Percentiles rank a stretch among this genome's conserved stretches.
Conservation (phyloP, 2,888 invertebrate genomes). For the Eugnorisma glareosa region DNA sequence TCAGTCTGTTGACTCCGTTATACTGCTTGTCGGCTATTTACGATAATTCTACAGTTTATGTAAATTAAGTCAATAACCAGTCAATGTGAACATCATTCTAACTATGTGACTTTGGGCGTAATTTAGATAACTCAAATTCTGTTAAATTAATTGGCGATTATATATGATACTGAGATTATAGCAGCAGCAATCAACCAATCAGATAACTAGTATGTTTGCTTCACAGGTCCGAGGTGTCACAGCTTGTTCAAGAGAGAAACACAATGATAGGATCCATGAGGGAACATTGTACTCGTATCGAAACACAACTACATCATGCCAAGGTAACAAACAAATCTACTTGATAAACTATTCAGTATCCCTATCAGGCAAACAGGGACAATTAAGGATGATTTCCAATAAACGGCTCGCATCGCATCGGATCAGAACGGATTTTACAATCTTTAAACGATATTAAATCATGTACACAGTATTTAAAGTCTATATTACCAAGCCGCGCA, state of each 20-base stretch:
- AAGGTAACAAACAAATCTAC: slow-evolving; percentile 73
- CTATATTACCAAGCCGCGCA: too few species aligned
- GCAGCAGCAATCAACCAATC: neutral
- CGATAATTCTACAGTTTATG: neutral
- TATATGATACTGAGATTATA: neutral
- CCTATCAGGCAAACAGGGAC: neutral
- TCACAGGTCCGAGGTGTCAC: slow-evolving; percentile 81
- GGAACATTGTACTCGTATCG: slow-evolving; percentile 83
- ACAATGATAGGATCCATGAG: slow-evolving; percentile 84
- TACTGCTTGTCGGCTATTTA: neutral
- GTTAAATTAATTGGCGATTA: neutral
- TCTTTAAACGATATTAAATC: too few species aligned
- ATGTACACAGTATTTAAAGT: too few species aligned
- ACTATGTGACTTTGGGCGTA: neutral
- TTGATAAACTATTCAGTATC: neutral
- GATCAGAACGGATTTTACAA: too few species aligned
- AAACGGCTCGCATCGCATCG: too few species aligned
- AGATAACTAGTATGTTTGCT: neutral
- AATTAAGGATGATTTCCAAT: too few species aligned
- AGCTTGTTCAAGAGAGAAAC: slow-evolving; percentile 85
- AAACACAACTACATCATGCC: slow-evolving; percentile 80
- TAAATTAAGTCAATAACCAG: neutral
- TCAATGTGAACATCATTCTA: neutral
- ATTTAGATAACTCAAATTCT: neutral
- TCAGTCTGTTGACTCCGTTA: neutral